phyloP scores from a whole-genome alignment of 2,888 invertebrate genomes.

The Aporophyla nigra region DNA sequence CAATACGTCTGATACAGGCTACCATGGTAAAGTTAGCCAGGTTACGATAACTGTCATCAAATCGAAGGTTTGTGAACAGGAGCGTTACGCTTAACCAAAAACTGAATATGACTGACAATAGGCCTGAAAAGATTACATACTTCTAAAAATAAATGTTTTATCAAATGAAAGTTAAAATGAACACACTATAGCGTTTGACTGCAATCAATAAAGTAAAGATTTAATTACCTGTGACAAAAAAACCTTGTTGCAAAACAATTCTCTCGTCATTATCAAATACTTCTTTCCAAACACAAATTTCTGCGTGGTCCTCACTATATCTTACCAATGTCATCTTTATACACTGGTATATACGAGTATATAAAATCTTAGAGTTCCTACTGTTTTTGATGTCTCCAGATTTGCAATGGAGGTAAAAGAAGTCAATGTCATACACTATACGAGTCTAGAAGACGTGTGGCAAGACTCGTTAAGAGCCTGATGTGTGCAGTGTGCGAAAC shows the following conservation, averaged over 20 bases:
- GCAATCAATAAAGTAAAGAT: not conserved
- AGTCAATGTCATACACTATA: conserved; percentile 34
- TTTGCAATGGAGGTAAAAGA: not conserved
- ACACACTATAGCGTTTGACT: too few species aligned
- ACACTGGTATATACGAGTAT: not conserved
- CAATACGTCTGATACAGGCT: conserved; percentile 73
- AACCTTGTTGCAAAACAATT: conserved; percentile 70
- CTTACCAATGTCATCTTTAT: conserved; percentile 43
- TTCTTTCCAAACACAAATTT: conserved; percentile 74
- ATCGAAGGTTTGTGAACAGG: conserved; percentile 71
- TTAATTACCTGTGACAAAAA: conserved; percentile 73
- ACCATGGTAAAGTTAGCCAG: conserved; percentile 81
- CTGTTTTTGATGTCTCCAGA: not conserved
- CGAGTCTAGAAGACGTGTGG: conserved; percentile 51
- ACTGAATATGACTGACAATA: conserved; percentile 72
- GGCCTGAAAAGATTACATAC: conserved; percentile 71
- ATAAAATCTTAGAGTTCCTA: not conserved
- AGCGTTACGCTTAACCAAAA: conserved; percentile 75
- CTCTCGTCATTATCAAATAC: conserved; percentile 73
- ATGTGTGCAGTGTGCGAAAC: conserved; percentile 50
- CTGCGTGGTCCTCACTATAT: conserved; percentile 25
- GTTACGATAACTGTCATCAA: conserved; percentile 82
- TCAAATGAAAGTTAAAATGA: not conserved
- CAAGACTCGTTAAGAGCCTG: conserved; percentile 34
- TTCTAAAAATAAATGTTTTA: not conserved